Percentiles rank a stretch among this genome's conserved stretches.
phyloP scores from a whole-genome alignment of 2,888 invertebrate species.

The Pelosia muscerda region DNA sequence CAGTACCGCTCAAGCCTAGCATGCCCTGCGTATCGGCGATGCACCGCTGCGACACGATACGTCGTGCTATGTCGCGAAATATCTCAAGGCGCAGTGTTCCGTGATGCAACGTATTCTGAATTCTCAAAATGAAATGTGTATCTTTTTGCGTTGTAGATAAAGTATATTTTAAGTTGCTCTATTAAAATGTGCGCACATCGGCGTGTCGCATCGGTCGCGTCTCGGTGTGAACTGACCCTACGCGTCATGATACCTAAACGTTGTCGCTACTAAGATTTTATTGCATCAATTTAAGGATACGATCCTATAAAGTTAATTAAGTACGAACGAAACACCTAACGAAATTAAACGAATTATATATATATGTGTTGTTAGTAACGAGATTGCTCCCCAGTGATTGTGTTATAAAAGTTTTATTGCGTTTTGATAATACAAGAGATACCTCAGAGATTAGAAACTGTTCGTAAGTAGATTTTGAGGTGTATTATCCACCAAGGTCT shows the following conservation, averaged over 20 bases:
- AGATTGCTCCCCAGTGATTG: slow-evolving; percentile 55
- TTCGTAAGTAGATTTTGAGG: neutral
- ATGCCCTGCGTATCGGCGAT: no score
- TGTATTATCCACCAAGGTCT: neutral
- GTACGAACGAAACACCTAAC: slow-evolving; percentile 63
- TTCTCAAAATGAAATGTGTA: no score
- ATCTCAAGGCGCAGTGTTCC: no score
- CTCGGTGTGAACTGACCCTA: neutral
- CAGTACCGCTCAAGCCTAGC: no score
- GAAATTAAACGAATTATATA: slow-evolving; percentile 61
- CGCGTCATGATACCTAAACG: slow-evolving; percentile 50
- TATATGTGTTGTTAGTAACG: slow-evolving; percentile 52
- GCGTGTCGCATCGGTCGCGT: no score
- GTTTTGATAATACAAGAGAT: slow-evolving; percentile 25
- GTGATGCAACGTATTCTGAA: no score
- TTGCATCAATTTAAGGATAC: slow-evolving; percentile 64
- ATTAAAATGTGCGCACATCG: no score
- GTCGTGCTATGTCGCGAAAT: no score
- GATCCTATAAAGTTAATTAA: slow-evolving; percentile 69
- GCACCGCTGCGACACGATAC: no score
- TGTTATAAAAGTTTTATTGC: slow-evolving; percentile 55
- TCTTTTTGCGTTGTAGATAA: no score
- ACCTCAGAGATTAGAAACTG: neutral
- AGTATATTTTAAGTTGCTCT: no score
- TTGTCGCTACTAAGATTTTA: slow-evolving; percentile 61